A percentile compares a stretch with the other conserved stretches of the same genome.
These are phyloP conservation scores for Neotragus moschatus DNA, from an alignment of 2,113 vertebrate genomes.

Conservation along the genomic window DNA sequence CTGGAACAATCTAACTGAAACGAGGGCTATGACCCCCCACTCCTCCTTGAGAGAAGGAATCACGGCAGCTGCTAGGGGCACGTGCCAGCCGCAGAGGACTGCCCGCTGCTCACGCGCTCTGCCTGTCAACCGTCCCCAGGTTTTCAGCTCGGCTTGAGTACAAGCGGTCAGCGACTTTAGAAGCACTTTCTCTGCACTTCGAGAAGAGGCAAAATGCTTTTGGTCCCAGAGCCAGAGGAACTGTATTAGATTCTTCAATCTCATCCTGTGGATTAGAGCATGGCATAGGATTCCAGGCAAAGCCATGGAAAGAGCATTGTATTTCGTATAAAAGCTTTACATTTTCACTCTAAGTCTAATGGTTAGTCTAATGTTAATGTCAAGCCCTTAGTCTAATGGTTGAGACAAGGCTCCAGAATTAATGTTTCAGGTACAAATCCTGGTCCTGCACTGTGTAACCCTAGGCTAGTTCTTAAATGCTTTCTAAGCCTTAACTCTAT, in stretches of 20 bases:
- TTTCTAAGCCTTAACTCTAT: background rate
- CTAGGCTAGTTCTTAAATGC: background rate
- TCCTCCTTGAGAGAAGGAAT: background rate
- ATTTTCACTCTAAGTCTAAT: background rate
- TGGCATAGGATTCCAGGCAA: background rate
- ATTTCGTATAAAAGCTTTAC: background rate
- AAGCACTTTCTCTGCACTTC: background rate
- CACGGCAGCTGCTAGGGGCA: background rate
- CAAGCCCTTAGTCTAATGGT: background rate
- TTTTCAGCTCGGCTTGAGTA: background rate
- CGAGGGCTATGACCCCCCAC: slow-evolving; percentile 20
- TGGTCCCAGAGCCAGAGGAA: background rate
- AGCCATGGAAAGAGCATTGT: background rate
- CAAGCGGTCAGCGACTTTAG: background rate
- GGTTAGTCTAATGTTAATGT: too few species aligned
- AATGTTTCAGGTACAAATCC: background rate
- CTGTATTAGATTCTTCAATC: background rate
- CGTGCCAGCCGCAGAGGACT: background rate
- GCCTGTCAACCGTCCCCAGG: background rate
- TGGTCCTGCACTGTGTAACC: background rate
- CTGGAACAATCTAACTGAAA: slow-evolving; percentile 50
- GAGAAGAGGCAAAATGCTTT: background rate
- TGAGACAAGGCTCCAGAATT: background rate
- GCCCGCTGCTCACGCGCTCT: background rate
- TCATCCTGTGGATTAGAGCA: background rate